These are phyloP conservation scores for Drosophila funebris DNA, from an alignment of 1,140 invertebrate genomes.

Conservation along the genomic window DNA sequence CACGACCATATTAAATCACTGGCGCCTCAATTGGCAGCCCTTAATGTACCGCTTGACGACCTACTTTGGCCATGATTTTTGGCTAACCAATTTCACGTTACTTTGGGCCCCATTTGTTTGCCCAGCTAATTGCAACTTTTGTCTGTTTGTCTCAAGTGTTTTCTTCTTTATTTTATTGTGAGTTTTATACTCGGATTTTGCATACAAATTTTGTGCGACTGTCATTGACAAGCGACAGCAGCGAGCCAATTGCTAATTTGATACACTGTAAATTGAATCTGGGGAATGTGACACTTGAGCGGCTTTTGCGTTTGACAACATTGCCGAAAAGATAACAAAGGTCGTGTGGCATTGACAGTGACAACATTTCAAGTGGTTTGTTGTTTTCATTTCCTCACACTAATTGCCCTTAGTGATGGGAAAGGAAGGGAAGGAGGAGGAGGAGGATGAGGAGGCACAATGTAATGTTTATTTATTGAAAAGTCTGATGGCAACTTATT, in stretches of 20 bases:
- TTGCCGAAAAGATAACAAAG: conserved; percentile 24
- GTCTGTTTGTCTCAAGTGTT: conserved; percentile 43
- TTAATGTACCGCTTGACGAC: conserved; percentile 18
- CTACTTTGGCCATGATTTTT: conserved; percentile 24
- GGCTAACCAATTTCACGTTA: conserved; percentile 2
- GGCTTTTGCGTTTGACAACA: conserved; percentile 48
- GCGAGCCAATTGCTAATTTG: conserved; percentile 39
- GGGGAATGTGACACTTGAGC: conserved; percentile 36
- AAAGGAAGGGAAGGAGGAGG: no score
- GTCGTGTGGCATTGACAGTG: conserved; percentile 48
- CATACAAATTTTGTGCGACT: conserved; percentile 25
- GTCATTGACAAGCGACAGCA: conserved; percentile 36
- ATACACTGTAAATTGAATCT: conserved; percentile 15
- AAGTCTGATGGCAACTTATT: neutral
- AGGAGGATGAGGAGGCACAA: neutral
- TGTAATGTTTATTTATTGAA: conserved; percentile 23
- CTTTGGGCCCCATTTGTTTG: conserved; percentile 24
- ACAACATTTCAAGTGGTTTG: conserved; percentile 44
- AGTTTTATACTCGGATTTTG: conserved; percentile 31
- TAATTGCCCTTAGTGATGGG: conserved; percentile 28
- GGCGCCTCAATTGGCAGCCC: conserved; percentile 21
- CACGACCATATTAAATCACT: conserved; percentile 21
- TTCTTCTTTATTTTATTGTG: no score
- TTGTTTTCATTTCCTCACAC: conserved; percentile 21
- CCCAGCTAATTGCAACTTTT: conserved; percentile 44